Conservation (phyloP, 2,113 vertebrate genomes). For the Prionailurus viverrinus region DNA sequence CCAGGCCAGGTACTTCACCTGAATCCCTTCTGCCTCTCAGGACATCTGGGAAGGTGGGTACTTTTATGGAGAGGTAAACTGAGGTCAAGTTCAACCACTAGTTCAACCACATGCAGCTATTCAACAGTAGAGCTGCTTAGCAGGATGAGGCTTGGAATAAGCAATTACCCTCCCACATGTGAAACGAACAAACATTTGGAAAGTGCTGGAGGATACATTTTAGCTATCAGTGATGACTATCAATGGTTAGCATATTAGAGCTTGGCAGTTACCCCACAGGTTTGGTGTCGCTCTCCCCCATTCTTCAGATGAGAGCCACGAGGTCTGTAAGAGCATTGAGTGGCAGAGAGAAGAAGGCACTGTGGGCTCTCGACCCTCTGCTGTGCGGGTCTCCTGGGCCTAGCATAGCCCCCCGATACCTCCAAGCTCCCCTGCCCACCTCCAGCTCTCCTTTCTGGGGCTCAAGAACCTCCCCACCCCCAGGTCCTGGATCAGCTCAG, state of each 20-base stretch:
- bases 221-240: neutral
- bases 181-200: neutral
- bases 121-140: neutral
- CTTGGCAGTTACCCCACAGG: neutral
- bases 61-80: neutral
- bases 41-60: neutral
- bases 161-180: neutral
- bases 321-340: neutral
- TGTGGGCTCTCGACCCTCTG: neutral
- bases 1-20: neutral
- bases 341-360: neutral
- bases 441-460: neutral
- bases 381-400: neutral
- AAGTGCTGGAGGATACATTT: neutral
- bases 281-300: neutral
- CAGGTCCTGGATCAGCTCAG: neutral
- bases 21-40: neutral
- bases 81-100: neutral
- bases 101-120: neutral
- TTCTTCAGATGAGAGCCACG: constrained; percentile 5
- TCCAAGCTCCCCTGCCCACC: neutral
- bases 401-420: neutral
- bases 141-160: neutral
- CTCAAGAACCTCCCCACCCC: neutral
- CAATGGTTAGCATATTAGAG: neutral